Evolutionary conservation across 2,113 vertebrate species (phyloP).

Genomic region (Oreamnos americanus): DNA sequence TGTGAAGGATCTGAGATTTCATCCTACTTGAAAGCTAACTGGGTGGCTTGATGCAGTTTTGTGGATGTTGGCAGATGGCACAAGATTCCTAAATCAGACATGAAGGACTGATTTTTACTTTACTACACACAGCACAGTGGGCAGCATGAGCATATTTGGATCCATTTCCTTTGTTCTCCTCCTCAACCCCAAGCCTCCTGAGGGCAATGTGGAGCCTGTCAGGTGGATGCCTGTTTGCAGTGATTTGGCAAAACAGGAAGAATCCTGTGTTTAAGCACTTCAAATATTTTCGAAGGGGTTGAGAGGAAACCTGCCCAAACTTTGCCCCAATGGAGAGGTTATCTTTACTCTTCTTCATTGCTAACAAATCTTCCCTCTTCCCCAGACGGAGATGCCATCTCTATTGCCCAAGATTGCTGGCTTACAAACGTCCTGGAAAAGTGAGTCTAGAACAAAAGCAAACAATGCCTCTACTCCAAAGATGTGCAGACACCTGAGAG

Average conservation of each 20-base stretch:
- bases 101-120: background rate
- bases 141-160: background rate
- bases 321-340: background rate
- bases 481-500: background rate
- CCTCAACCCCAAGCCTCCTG: background rate
- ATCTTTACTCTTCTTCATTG: background rate
- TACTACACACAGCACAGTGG: background rate
- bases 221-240: background rate
- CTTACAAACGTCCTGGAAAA: background rate
- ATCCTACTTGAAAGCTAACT: background rate
- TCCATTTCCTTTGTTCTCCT: background rate
- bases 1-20: background rate
- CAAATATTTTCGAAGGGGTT: background rate
- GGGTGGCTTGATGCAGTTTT: background rate
- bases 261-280: background rate
- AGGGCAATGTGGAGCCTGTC: background rate
- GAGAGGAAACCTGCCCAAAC: background rate
- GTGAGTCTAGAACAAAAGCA: background rate
- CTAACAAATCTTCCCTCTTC: background rate
- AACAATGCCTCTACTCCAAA: background rate
- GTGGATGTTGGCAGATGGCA: background rate
- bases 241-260: background rate
- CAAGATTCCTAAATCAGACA: background rate
- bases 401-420: background rate
- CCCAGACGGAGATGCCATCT: background rate